Evolutionary conservation across 2,888 invertebrate species (phyloP), one percentile per base, ranked within the genome.

Genomic region (Drosophila mulleri): DNA sequence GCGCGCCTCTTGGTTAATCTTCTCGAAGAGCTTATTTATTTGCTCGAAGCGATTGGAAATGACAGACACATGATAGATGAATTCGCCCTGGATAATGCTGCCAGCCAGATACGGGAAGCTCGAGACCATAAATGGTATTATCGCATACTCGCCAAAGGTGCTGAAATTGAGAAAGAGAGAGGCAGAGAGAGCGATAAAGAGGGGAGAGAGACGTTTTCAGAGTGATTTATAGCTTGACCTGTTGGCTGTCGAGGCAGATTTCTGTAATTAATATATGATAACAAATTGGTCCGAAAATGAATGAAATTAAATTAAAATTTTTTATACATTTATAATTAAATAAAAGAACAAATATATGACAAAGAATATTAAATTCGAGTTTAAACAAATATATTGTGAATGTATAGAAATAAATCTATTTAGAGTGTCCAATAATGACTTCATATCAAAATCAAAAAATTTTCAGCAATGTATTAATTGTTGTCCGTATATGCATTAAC

Each of bases 31-130:
- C 32, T 78, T 81, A 72, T 93, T 93, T 47, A 93, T 74, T 59
- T 84, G 82, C 37, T 82, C 80, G 72, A 93, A 93, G 47, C 93
- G 90, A 56, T 90, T 72, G 16, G 91, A 91, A 37, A 93, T 91
- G 66, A 90, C 83, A 52, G 91, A 88, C 20, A 93, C 92, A 37
- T 91, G 89, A 59, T 90, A 88, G 60, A 92, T 88, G 73, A 93
- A 93, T 79, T 92, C 92, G 0, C 90, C 89, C 68, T 92, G 91
- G 44, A 91, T 90, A 44, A 92, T 78, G 67, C 92, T 91, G 26
- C 88, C 90, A 18, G 90, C 89, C 48, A 91, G 61, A 69, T 84
- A 91, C 2, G 93, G 92, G 73, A 92, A 92, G 39, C 90, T 89
- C 9, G 89, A 83, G 1, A 88, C 83, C 89, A 92, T 90, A 29